Evolutionary conservation across 2,113 vertebrate species (phyloP).

Genomic region (Aegotheles bennettii): DNA sequence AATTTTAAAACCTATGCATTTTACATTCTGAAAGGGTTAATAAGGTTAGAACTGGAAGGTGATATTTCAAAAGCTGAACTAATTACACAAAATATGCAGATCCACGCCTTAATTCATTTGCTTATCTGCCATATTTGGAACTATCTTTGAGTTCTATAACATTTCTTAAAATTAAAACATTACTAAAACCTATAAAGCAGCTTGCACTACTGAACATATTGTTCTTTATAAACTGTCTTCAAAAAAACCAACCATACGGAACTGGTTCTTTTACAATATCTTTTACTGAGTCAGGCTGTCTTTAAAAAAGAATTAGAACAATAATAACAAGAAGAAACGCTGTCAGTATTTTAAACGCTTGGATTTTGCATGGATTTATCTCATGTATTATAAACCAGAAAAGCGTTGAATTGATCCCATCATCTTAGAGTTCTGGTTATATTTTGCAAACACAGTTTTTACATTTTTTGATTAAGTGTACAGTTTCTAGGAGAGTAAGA

Average conservation of each 20-base stretch:
- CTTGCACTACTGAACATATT: background rate
- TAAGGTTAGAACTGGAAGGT: background rate
- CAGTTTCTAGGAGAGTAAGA: background rate
- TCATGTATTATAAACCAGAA: background rate
- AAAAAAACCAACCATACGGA: background rate
- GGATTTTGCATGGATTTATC: background rate
- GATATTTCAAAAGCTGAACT: background rate
- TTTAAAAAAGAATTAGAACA: background rate
- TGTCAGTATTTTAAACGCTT: background rate
- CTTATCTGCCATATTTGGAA: background rate
- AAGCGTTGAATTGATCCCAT: background rate
- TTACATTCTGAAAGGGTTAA: background rate
- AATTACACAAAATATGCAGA: background rate
- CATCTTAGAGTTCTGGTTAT: background rate
- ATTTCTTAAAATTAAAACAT: conserved; percentile 23
- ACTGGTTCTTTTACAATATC: background rate
- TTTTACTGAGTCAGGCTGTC: background rate
- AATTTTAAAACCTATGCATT: background rate
- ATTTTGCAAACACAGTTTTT: background rate
- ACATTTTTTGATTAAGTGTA: background rate
- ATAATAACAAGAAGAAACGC: background rate
- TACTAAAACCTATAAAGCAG: conserved; percentile 8
- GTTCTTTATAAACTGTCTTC: background rate
- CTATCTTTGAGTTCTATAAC: background rate
- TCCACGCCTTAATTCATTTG: background rate